Conservation (phyloP, 1,140 invertebrate species). For the Polypedilum vanderplanki region DNA sequence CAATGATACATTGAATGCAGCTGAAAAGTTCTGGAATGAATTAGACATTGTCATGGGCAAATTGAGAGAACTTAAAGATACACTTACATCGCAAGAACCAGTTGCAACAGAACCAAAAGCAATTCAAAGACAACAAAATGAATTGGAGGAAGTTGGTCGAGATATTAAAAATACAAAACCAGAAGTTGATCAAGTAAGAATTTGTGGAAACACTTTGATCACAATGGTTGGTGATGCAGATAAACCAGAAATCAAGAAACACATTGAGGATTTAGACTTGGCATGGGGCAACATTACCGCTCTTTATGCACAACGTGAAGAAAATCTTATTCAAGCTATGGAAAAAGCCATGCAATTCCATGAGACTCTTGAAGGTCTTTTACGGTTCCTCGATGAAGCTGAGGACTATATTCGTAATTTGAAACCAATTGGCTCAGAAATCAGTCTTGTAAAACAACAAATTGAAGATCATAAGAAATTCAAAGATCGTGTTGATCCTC, state of each 20-base stretch:
- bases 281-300: slow-evolving; percentile 92
- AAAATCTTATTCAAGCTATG: slow-evolving; percentile 94
- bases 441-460: slow-evolving; percentile 89
- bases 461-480: slow-evolving; percentile 87
- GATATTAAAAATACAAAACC: slow-evolving; percentile 92
- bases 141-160: slow-evolving; percentile 82
- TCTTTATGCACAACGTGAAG: slow-evolving; percentile 84
- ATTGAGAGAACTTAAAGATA: slow-evolving; percentile 83
- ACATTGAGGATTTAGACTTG: slow-evolving; percentile 90
- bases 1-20: slow-evolving; percentile 79
- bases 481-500: slow-evolving; percentile 91
- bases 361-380: slow-evolving; percentile 83
- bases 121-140: slow-evolving; percentile 89
- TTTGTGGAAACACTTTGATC: slow-evolving; percentile 86
- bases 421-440: slow-evolving; percentile 84
- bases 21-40: slow-evolving; percentile 94
- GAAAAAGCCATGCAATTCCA: slow-evolving; percentile 98
- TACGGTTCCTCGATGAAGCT: slow-evolving; percentile 82
- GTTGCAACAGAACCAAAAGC: slow-evolving; percentile 85
- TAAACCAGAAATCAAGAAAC: slow-evolving; percentile 95
- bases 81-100: slow-evolving; percentile 78
- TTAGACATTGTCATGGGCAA: slow-evolving; percentile 80
- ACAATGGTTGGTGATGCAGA: slow-evolving; percentile 89
- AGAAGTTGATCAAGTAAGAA: slow-evolving; percentile 84
- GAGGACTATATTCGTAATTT: slow-evolving; percentile 80